Evolutionary conservation across 2,797 vertebrate genomes (phyloP), one percentile per base, ranked within the genome.

Genomic region (Oceanodroma leucorhoa): DNA sequence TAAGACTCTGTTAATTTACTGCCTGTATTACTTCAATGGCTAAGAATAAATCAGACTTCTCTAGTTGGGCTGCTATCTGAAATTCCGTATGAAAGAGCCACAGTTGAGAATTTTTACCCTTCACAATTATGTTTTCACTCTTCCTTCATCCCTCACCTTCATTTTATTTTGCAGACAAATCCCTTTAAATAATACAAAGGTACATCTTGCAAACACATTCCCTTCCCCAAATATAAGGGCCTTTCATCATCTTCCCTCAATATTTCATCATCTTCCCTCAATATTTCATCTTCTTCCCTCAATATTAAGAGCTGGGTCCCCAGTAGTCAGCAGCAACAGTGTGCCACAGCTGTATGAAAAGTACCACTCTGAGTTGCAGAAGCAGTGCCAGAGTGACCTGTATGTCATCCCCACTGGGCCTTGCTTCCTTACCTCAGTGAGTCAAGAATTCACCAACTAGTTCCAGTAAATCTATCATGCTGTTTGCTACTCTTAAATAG

Each of bases 381-480:
- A 57, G 53, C 23, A 23, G 54, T 20, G 10, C 34, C 29, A 30
- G 16, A 46, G 66, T 38, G 51, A 69, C 53, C 45, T 11, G 14
- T 27, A 15, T 24, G 16, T 55, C 51, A 41, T 43, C 6, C 14
- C 40, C 50, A 32, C 7, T 0, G 4, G 10, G 43, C 24, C n/a
- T 20, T 0, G 0, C 14, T 58, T 84, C 53, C 61, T 53, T 71
- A 45, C 53, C 29, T 85, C 82, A 62, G 26, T 0, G 0, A 73
- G 71, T 54, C 60, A 80, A 65, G 70, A 89, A 96, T 89, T 72
- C 70, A 82, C 16, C 24, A 26, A 46, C 58, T 24, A 48, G n/a
- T 57, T 87, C 84, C 84, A 87, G 51, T 32, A 72, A 80, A 80
- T 80, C 72, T 79, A 20, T 92, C 54, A 69, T 72, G 66, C 17